Percentiles rank a stretch among this genome's conserved stretches.
Conservation (phyloP, 1,140 invertebrate species). For the Drosophila trapezifrons region DNA sequence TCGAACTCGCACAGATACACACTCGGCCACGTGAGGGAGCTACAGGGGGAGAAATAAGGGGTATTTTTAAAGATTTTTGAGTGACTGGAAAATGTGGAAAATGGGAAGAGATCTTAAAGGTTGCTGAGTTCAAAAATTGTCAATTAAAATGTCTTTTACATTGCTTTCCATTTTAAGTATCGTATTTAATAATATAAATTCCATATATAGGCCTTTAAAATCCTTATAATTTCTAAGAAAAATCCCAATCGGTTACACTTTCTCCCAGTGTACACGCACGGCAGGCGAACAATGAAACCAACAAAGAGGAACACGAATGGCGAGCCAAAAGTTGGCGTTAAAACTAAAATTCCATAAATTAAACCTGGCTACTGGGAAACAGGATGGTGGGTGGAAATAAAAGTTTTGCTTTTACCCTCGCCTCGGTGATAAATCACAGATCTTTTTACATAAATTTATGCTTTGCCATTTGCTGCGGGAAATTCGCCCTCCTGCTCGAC, state of each 20-base stretch:
- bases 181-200: no score
- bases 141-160: no score
- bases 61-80: no score
- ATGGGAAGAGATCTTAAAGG: no score
- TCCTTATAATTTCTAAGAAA: background rate
- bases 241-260: background rate
- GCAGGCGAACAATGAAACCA: slow-evolving; percentile 39
- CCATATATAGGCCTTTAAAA: no score
- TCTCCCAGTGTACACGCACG: slow-evolving; percentile 39
- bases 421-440: slow-evolving; percentile 74
- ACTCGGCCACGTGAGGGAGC: slow-evolving; percentile 28
- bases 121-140: no score
- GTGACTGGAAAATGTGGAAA: no score
- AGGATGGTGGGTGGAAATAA: slow-evolving; percentile 59
- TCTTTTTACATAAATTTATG: slow-evolving; percentile 83
- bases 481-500: slow-evolving; percentile 40
- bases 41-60: background rate
- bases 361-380: slow-evolving; percentile 48
- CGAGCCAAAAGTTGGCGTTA: slow-evolving; percentile 68
- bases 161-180: no score
- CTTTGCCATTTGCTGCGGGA: slow-evolving; percentile 75
- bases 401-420: slow-evolving; percentile 65
- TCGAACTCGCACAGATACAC: slow-evolving; percentile 30
- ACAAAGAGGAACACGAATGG: slow-evolving; percentile 42
- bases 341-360: slow-evolving; percentile 82